Conservation (phyloP, 2,113 vertebrate genomes). For the Solea solea region DNA sequence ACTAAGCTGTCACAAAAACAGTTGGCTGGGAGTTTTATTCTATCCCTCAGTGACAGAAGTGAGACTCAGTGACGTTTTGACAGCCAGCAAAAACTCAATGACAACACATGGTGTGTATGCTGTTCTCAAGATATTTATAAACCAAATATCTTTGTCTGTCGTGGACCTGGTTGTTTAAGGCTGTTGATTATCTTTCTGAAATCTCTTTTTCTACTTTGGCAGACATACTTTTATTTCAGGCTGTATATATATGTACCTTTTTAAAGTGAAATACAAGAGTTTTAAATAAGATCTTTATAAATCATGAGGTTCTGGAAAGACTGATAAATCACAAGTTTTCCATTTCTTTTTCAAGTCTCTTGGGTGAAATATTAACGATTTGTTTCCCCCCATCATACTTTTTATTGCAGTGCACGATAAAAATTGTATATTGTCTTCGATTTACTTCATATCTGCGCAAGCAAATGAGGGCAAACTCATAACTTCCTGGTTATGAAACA, state of each 20-base stretch:
- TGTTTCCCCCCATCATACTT: slow-evolving; percentile 11
- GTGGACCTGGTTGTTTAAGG: slow-evolving; percentile 2
- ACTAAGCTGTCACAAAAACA: slow-evolving; percentile 59
- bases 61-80: slow-evolving; percentile 58
- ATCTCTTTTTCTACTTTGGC: slow-evolving; percentile 27
- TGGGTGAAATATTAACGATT: slow-evolving; percentile 39
- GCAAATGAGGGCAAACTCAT: too few relatives aligned
- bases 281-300: too few relatives aligned
- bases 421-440: too few relatives aligned
- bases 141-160: slow-evolving; percentile 22
- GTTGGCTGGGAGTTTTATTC: slow-evolving; percentile 43
- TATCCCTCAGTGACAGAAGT: slow-evolving; percentile 60
- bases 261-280: not conserved
- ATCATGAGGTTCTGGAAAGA: too few relatives aligned
- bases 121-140: slow-evolving; percentile 55
- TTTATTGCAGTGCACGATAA: too few relatives aligned
- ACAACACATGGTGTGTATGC: slow-evolving; percentile 35
- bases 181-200: slow-evolving; percentile 24
- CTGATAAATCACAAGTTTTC: too few relatives aligned
- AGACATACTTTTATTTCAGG: slow-evolving; percentile 32
- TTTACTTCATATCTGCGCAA: too few relatives aligned
- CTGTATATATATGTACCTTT: not conserved
- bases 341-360: not conserved
- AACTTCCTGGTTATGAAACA: too few relatives aligned
- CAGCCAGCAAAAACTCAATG: slow-evolving; percentile 40